Conservation (phyloP, 2,113 vertebrate species). For the Rissa tridactyla region DNA sequence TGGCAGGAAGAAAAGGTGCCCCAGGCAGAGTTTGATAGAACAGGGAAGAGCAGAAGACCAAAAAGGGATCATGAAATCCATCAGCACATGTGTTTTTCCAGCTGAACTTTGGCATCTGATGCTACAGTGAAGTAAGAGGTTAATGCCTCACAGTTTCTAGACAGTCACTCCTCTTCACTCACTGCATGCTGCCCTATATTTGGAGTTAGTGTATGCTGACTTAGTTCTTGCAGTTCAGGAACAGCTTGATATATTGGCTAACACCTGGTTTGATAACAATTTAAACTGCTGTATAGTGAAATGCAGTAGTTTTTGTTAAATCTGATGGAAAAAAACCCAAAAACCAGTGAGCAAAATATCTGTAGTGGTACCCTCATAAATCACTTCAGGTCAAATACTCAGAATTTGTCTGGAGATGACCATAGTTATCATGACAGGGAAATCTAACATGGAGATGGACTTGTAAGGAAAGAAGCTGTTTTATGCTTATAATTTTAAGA, state of each 20-base stretch:
- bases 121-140: background rate
- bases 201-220: background rate
- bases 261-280: background rate
- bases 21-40: background rate
- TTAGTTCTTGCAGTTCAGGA: background rate
- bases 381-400: background rate
- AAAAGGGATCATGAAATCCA: background rate
- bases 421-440: background rate
- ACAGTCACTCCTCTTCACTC: background rate
- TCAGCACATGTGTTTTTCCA: background rate
- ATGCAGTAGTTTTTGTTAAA: background rate
- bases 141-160: background rate
- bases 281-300: background rate
- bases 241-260: background rate
- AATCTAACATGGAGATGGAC: background rate
- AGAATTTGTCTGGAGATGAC: background rate
- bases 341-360: background rate
- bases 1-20: background rate
- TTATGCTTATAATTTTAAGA: background rate
- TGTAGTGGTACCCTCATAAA: background rate
- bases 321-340: fast-evolving
- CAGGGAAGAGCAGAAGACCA: background rate
- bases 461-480: background rate
- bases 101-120: background rate
- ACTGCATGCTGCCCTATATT: background rate